phyloP scores from a whole-genome alignment of 2,797 vertebrate species.

The Etheostoma nigrum region DNA sequence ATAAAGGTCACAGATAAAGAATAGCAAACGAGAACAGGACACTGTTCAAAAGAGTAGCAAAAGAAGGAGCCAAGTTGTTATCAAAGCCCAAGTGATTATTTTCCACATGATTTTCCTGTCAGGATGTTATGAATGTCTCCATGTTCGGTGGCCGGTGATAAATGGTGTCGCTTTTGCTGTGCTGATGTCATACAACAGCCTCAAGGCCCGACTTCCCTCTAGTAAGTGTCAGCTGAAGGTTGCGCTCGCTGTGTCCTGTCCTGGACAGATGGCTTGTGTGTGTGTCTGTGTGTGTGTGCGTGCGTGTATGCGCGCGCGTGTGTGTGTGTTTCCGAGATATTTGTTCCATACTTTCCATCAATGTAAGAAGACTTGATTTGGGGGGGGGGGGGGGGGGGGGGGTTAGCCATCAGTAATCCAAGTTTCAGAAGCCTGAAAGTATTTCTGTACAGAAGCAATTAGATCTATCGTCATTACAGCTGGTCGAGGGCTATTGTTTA shows the following conservation, averaged over 20 bases:
- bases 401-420: slow-evolving; percentile 15
- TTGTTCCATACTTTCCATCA: slow-evolving; percentile 54
- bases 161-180: slow-evolving; percentile 89
- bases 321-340: slow-evolving; percentile 31
- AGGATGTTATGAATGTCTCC: slow-evolving; percentile 99
- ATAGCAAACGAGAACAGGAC: slow-evolving; percentile 64
- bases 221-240: slow-evolving; percentile 77
- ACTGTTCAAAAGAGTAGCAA: slow-evolving; percentile 68
- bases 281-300: slow-evolving; percentile 41
- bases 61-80: slow-evolving; percentile 84
- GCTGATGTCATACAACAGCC: slow-evolving; percentile 95
- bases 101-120: slow-evolving; percentile 98
- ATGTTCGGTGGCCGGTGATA: slow-evolving; percentile 93
- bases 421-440: slow-evolving; percentile 49
- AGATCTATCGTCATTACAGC: slow-evolving; percentile 68
- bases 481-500: slow-evolving; percentile 61
- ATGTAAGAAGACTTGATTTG: slow-evolving; percentile 32
- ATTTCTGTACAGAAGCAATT: slow-evolving; percentile 75
- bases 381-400: not conserved
- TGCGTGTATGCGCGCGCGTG: slow-evolving; percentile 25
- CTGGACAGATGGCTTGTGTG: slow-evolving; percentile 53
- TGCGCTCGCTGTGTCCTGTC: slow-evolving; percentile 73
- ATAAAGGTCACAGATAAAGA: slow-evolving; percentile 39
- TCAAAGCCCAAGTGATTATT: slow-evolving; percentile 95
- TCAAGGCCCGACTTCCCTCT: slow-evolving; percentile 88